These are phyloP conservation scores for Chionomys nivalis DNA, from an alignment of 2,113 vertebrate genomes.

Conservation along the genomic window DNA sequence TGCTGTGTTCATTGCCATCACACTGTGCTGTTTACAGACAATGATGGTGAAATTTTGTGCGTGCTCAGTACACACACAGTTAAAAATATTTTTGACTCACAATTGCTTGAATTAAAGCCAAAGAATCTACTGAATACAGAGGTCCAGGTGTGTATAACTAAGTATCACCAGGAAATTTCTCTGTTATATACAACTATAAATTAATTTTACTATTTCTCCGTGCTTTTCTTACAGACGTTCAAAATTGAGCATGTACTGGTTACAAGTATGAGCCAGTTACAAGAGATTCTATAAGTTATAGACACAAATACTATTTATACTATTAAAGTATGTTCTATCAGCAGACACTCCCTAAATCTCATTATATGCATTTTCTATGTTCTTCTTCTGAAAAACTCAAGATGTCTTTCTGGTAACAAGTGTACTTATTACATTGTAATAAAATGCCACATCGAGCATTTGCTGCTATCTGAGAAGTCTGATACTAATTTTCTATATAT, in stretches of 20 bases:
- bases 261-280: neutral
- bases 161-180: neutral
- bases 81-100: neutral
- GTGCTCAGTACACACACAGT: neutral
- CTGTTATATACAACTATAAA: neutral
- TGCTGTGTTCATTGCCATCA: neutral
- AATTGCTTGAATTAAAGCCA: neutral
- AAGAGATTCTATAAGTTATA: neutral
- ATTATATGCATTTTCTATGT: neutral
- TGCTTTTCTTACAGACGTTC: neutral
- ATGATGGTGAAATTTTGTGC: neutral
- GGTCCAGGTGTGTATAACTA: neutral
- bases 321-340: slow-evolving; percentile 12
- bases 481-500: neutral
- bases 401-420: neutral
- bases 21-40: neutral
- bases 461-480: slow-evolving; percentile 16
- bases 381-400: neutral
- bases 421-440: neutral
- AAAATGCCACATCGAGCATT: neutral
- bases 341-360: neutral
- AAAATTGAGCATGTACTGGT: neutral
- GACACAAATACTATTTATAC: neutral
- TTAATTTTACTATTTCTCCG: neutral
- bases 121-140: neutral